Conservation (phyloP, 2,888 invertebrate genomes). For the Acanthosepion pharaonis region DNA sequence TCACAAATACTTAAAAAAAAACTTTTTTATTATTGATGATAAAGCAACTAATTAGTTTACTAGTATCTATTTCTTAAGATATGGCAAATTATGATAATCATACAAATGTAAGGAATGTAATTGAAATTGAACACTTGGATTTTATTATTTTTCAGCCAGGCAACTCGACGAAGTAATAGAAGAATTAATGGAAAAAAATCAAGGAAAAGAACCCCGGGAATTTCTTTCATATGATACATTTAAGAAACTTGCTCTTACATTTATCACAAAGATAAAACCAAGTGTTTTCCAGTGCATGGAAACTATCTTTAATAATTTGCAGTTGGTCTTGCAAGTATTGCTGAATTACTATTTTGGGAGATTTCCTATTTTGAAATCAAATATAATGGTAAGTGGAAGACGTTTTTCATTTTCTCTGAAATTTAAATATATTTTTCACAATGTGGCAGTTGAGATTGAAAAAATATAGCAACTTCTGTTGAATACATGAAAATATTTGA, state of each 20-base stretch:
- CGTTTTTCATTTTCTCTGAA: no score
- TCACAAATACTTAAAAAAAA: no score
- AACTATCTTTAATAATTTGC: background rate
- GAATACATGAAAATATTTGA: no score
- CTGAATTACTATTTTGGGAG: background rate
- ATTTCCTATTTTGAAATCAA: background rate
- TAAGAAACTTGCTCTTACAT: background rate
- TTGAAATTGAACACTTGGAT: background rate
- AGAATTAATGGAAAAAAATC: background rate
- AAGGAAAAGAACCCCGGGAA: background rate
- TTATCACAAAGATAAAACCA: background rate
- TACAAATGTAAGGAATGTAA: no score
- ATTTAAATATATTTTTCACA: no score
- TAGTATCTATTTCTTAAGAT: no score
- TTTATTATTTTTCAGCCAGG: background rate
- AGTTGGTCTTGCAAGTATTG: background rate
- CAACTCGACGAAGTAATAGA: background rate
- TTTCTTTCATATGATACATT: conserved; percentile 18
- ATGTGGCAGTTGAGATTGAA: no score
- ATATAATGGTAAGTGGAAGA: background rate
- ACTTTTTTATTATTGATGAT: no score
- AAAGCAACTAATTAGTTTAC: no score
- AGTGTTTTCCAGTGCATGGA: background rate
- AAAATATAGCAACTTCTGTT: no score
- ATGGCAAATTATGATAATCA: no score